Evolutionary conservation across 1,140 invertebrate species (phyloP), one percentile per base, ranked within the genome.

Genomic region (Hermatobates lingyangjiaoensis): DNA sequence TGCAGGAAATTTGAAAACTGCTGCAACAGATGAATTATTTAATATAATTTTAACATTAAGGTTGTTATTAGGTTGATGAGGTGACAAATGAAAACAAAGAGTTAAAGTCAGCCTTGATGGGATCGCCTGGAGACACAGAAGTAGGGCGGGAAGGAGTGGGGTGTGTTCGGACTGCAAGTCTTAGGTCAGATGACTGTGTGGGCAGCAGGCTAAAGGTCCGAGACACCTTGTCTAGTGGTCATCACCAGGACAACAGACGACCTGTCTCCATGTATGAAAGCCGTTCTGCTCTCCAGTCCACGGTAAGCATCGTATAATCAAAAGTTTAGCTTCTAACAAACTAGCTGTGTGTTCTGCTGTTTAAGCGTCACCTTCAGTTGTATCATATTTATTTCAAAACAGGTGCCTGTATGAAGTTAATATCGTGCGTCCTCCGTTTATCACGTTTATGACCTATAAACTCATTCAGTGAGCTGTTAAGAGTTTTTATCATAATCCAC

Each of bases 181-280:
- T 42, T 4, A 20, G 14, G 5, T 7, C 39, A 5, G 18, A 4
- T 42, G 39, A 42, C 18, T 20, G 4, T 15, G 7, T 7, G 7
- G 7, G 15, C 28, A 34, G 28, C 28, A 34, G 7, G 28, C 58
- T n/a, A n/a, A n/a, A n/a, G n/a, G 58, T 64, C 3, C 54, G 60
- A 21, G 45, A 53, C 21, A 25, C 48, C 3, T 46, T 50, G 4
- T 27, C 45, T 25, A 12, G n/a, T n/a, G 27, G 28, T 4, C 39
- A 42, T 42, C 39, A 42, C 7, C 39, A 12, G 14, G 39, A 42
- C 14, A 4, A 14, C 21, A 81, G 83, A 61, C 69, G 84, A 60
- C 84, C 84, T 56, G 80, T 79, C 55, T 87, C 83, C 66, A 87
- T 87, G 85, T 87, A 82, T 65, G 84, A 87, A 66, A 75, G 83